phyloP scores from a whole-genome alignment of 2,113 vertebrate species.

The Edolisoma coerulescens region DNA sequence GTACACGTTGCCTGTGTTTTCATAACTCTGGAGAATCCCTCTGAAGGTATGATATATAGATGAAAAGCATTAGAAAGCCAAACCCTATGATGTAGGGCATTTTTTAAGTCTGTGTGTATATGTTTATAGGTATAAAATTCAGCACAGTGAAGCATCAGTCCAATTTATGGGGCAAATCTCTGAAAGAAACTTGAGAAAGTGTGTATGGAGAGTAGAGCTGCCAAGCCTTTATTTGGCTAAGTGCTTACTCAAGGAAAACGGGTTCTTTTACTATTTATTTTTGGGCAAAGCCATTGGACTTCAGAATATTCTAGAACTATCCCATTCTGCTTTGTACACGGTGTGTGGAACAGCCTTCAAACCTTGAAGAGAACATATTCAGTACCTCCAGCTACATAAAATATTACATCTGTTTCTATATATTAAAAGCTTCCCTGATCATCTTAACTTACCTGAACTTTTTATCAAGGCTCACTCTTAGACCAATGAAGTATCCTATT shows the following conservation, averaged over 20 bases:
- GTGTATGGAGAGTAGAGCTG: background rate
- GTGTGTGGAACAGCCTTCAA: background rate
- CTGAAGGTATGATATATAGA: background rate
- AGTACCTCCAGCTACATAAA: background rate
- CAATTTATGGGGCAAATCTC: background rate
- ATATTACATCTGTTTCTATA: background rate
- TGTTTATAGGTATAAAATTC: background rate
- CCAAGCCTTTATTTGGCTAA: background rate
- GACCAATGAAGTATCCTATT: conserved; percentile 13
- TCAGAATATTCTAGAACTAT: background rate
- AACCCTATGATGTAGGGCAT: background rate
- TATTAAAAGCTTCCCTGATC: background rate
- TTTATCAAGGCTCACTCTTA: conserved; percentile 47
- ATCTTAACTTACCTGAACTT: conserved; percentile 36
- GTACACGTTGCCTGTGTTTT: background rate
- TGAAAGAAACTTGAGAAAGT: background rate
- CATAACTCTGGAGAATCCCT: background rate
- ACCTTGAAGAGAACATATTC: background rate
- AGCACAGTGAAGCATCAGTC: background rate
- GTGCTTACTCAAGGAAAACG: background rate
- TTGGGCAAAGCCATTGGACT: background rate
- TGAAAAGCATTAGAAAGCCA: background rate
- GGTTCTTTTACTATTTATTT: background rate
- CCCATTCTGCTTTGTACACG: accelerated
- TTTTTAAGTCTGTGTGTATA: background rate